Evolutionary conservation across 2,113 vertebrate genomes (phyloP), one percentile per base, ranked within the genome.

Genomic region (Triplophysa tibetana): DNA sequence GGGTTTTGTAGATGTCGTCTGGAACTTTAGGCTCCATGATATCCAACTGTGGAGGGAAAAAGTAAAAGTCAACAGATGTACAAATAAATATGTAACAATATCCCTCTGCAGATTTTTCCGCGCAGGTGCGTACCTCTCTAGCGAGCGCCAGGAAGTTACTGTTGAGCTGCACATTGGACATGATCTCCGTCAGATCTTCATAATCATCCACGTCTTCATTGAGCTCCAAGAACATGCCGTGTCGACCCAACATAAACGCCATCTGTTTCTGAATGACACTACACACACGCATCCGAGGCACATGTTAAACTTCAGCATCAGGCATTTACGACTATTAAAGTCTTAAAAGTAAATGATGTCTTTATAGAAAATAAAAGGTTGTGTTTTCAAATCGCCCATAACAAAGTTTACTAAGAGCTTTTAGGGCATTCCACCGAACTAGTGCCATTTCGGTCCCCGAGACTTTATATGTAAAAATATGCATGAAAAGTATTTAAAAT

Each of bases 21-120:
- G 98, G 98, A 43, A 99, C 96, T 91, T 99, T 99, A 83, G 98
- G 98, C 84, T 99, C 98, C 97, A 99, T 98, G 86, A 99, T 99
- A 79, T 99, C 98, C 90, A 99, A 89, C 98, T 99, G 82, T 54
- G 82, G 48, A 83, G 17, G 21, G 16, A 72, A 73, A 75, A 19
- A 76, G 26, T 13, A 77, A 76, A n/a, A 19, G 50, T 38, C 8
- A 29, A 48, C 41, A 66, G 10, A 21, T 58, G 54, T n/a, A 1
- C 17, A 8, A n/a, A 29, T 5, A 33, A 4, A 4, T 5, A 5
- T 33, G 4, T 38, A 38, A 38, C 33, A 38, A 38, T 38, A 38
- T 38, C 33, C 6, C 5, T 38, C 6, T 38, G 6, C 6, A 38
- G 24, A 54, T 70, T 8, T 45, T 16, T 21, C 4, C 19, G 68